Conservation (phyloP, 2,113 vertebrate species). For the Aldabrachelys gigantea region DNA sequence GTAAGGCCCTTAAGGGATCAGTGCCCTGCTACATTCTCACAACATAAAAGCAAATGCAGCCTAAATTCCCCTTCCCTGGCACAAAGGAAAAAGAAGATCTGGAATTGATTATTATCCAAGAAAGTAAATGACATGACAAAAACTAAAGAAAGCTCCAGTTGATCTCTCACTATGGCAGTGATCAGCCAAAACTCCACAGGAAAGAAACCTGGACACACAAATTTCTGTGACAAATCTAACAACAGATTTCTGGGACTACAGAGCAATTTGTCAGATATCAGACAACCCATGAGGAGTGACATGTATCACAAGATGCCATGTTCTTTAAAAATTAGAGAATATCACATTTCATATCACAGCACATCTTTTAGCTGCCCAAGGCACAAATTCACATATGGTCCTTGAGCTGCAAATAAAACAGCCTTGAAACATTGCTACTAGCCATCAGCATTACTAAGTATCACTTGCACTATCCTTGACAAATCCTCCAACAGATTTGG, state of each 20-base stretch:
- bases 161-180: accelerated
- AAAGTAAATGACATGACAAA: background rate
- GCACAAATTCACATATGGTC: accelerated
- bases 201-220: background rate
- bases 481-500: background rate
- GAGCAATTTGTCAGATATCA: background rate
- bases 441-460: background rate
- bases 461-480: background rate
- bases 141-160: background rate
- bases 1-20: background rate
- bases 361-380: background rate
- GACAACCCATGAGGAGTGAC: background rate
- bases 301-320: background rate
- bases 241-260: background rate
- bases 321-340: background rate
- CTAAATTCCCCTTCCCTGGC: background rate
- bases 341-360: background rate
- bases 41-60: background rate
- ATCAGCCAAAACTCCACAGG: background rate
- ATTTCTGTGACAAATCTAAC: background rate
- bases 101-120: background rate
- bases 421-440: background rate
- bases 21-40: background rate
- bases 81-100: background rate
- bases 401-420: background rate